Base-by-base conservation (phyloP, 1,140 invertebrate genomes). In the Drosophila tsacasi region DNA sequence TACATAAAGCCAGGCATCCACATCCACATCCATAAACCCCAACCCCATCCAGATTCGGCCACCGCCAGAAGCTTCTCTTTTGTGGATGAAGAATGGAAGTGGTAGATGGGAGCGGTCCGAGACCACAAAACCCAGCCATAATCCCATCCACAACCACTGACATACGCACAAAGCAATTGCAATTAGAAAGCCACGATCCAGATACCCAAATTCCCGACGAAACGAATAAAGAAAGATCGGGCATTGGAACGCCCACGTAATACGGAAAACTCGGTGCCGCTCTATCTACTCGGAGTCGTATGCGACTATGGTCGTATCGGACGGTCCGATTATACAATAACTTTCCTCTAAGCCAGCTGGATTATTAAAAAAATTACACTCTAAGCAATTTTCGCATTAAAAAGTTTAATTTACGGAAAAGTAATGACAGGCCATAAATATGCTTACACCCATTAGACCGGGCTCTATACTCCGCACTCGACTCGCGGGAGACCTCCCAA, bases 351-450 rank as follows among this genome's bases (percentile, higher is more conserved):
- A 74, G 52, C 57, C 40, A 72, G 80, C 62, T 72, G 81, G 81
- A 83, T 89, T 86, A 86, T 80, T 83, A 83, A 73, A 87, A 77
- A 85, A 72, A 76, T 86, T 83, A 87, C 83, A 75, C 81, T 64
- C 50, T 40, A 74, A 90, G 79, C 74, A 90, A 90, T 89, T 89
- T 84, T 87, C 85, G 85, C 84, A 89, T 90, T 89, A 89, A 89
- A 87, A 90, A 90, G 81, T 72, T 90, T 84, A 89, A 84, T 89
- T 90, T 89, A 84, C 81, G 81, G 81, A 84, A 89, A 84, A 81
- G 69, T 87, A 87, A 87, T 84, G 84, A 90, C 84, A 90, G 81
- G 52, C 85, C 79, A 81, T 89, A 90, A 87, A 89, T 87, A 81
- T 69, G 63, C 84, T 84, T 89, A 81, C 85, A 84, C 77, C 84